These are phyloP conservation scores for Sardinella longiceps DNA, from an alignment of 2,797 vertebrate genomes.

Conservation along the genomic window DNA sequence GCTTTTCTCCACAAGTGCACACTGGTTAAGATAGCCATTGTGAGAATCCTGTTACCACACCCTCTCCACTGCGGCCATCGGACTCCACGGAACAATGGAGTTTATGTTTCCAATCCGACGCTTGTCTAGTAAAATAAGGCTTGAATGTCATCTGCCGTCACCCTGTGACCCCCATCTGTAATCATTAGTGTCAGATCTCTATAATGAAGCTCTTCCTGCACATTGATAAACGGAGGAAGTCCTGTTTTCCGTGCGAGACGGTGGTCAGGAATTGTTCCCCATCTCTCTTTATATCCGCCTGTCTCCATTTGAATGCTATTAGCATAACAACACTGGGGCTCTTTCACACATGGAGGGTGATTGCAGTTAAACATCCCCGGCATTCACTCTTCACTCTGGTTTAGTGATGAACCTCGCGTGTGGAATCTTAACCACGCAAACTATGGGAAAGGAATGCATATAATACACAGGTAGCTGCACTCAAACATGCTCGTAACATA, in stretches of 20 bases:
- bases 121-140: constrained; percentile 65
- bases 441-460: constrained; percentile 56
- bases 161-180: constrained; percentile 66
- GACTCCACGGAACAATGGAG: constrained; percentile 67
- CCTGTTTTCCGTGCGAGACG: constrained; percentile 43
- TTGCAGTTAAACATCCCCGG: constrained; percentile 58
- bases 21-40: constrained; percentile 45
- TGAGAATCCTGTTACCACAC: constrained; percentile 26
- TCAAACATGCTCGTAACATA: constrained; percentile 53
- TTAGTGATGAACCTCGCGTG: constrained; percentile 39
- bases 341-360: constrained; percentile 54
- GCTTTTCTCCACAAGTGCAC: background rate
- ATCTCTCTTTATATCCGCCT: constrained; percentile 67
- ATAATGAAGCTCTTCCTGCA: constrained; percentile 67
- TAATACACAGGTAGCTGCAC: constrained; percentile 62
- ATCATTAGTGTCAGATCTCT: constrained; percentile 70
- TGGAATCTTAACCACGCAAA: constrained; percentile 42
- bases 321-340: constrained; percentile 63
- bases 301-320: constrained; percentile 63
- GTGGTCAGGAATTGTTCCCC: constrained; percentile 55
- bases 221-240: constrained; percentile 65
- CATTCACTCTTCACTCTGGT: constrained; percentile 33
- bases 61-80: constrained; percentile 56
- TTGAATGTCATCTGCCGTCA: constrained; percentile 75
- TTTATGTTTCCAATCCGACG: constrained; percentile 64